Percentiles rank a stretch among this genome's conserved stretches.
These are phyloP conservation scores for Drosophila dunni DNA, from an alignment of 1,140 invertebrate genomes.

Conservation along the genomic window DNA sequence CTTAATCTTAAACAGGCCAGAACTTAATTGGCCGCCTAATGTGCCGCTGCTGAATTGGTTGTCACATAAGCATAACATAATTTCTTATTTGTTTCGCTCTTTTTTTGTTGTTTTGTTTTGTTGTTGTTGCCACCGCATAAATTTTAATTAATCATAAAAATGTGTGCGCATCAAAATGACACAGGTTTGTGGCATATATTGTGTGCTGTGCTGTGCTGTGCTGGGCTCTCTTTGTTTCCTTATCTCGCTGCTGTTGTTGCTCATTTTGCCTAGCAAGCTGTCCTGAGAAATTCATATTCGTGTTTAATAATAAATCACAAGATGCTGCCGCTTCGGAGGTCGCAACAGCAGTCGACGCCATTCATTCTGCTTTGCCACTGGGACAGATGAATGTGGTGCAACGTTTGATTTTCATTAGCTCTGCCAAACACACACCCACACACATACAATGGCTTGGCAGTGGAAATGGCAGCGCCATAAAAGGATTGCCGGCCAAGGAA, in stretches of 20 bases:
- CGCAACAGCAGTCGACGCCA: conserved; percentile 27
- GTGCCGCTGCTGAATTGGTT: conserved; percentile 40
- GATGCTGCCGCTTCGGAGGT: conserved; percentile 56
- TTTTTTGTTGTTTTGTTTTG: neutral
- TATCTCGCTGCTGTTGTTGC: conserved; percentile 1
- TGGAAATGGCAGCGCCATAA: conserved; percentile 63
- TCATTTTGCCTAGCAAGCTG: conserved; percentile 53
- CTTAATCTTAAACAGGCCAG: conserved; percentile 45
- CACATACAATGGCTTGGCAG: conserved; percentile 39
- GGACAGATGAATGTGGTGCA: conserved; percentile 61
- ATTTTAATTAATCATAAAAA: conserved; percentile 83
- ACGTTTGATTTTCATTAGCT: conserved; percentile 63
- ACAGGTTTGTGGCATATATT: conserved; percentile 41
- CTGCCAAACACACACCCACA: conserved; percentile 13
- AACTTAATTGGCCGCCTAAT: conserved; percentile 58
- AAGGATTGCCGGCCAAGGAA: conserved; percentile 77
- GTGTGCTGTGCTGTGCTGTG: conserved; percentile 5
- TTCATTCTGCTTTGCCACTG: conserved; percentile 46
- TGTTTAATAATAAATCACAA: conserved; percentile 83
- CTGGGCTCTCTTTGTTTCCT: too few relatives aligned
- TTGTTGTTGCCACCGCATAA: conserved; percentile 57
- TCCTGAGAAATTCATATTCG: conserved; percentile 70
- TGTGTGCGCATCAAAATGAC: conserved; percentile 71
- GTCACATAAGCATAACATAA: conserved; percentile 24
- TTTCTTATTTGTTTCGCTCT: conserved; percentile 15